Percentiles rank a stretch among this genome's conserved stretches.
Conservation (phyloP, 2,113 vertebrate species). For the Lophura nycthemera region DNA sequence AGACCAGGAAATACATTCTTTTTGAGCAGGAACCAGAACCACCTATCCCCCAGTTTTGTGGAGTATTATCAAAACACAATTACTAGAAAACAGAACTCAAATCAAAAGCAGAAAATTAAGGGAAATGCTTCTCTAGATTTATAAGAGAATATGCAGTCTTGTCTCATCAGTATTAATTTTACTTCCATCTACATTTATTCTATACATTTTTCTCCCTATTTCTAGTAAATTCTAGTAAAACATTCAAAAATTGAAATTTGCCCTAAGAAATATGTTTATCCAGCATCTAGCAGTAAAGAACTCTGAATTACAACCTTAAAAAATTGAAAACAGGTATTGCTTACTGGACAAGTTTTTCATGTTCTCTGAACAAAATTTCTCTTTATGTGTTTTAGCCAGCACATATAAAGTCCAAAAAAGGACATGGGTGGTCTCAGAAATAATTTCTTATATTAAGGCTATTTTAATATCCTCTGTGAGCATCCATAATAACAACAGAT, state of each 20-base stretch:
- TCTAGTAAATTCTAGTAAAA: not conserved
- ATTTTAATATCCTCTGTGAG: not conserved
- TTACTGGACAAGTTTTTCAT: not conserved
- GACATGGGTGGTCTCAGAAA: not conserved
- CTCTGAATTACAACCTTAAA: not conserved
- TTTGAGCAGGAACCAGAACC: slow-evolving; percentile 48
- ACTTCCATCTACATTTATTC: not conserved
- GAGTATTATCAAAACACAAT: slow-evolving; percentile 3
- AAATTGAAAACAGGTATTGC: not conserved
- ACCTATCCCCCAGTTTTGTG: not conserved
- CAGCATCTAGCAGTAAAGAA: not conserved
- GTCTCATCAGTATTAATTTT: not conserved
- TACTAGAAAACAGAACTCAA: not conserved
- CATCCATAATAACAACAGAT: not conserved
- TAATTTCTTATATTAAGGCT: not conserved
- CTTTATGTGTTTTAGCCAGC: not conserved
- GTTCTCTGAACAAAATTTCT: not conserved
- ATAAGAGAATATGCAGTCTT: not conserved
- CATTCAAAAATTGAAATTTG: not conserved
- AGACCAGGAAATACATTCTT: slow-evolving; percentile 33
- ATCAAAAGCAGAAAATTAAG: slow-evolving; percentile 22
- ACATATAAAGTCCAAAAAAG: not conserved
- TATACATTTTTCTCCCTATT: not conserved
- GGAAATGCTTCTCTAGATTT: not conserved
- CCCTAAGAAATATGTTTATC: not conserved